A percentile compares a stretch with the other conserved stretches of the same genome.
These are phyloP conservation scores for Orchestia grillus DNA, from an alignment of 1,140 invertebrate species.

Conservation along the genomic window DNA sequence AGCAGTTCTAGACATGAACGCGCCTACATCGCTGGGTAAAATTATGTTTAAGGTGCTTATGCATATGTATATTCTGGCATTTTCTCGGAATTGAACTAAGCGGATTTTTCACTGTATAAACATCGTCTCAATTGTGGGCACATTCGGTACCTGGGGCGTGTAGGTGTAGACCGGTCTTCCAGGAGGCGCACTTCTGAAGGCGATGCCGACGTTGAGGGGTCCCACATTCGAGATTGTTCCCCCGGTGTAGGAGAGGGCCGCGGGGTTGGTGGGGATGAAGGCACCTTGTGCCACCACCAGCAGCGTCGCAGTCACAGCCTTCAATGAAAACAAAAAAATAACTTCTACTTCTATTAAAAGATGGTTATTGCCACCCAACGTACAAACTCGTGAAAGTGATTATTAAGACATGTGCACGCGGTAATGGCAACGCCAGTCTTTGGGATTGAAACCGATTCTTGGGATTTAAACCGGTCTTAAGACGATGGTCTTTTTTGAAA, in stretches of 20 bases:
- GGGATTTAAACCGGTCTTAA: background rate
- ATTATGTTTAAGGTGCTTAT: background rate
- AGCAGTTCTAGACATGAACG: background rate
- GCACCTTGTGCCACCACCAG: background rate
- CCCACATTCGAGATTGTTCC: conserved; percentile 19
- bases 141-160: conserved; percentile 21
- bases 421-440: background rate
- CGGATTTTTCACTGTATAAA: background rate
- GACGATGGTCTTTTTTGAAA: background rate
- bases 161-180: conserved; percentile 36
- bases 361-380: background rate
- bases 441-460: no score
- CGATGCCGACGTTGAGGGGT: background rate
- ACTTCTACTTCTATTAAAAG: no score
- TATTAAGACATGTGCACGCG: background rate
- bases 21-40: background rate
- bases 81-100: background rate
- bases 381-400: background rate
- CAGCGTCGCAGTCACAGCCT: background rate
- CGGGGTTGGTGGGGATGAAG: background rate
- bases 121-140: no score
- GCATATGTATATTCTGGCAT: background rate
- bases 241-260: conserved; percentile 18
- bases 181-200: background rate
- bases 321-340: background rate